phyloP scores from a whole-genome alignment of 2,888 invertebrate genomes.

The Clivina fossor region DNA sequence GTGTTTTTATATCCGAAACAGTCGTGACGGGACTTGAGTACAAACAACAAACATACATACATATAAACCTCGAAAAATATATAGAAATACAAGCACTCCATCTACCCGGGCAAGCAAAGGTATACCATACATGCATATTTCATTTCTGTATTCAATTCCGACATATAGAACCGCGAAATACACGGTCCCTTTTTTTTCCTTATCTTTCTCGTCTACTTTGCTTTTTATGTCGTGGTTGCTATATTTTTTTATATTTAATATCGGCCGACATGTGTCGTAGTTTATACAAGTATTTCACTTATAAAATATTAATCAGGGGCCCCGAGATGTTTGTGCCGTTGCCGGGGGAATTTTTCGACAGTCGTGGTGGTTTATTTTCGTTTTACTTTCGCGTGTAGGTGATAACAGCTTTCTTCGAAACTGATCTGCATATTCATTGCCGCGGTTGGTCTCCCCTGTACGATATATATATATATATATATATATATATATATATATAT shows the following conservation, averaged over 20 bases:
- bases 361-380: conserved; percentile 9
- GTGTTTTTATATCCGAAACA: conserved; percentile 17
- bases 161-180: conserved; percentile 6
- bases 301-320: conserved; percentile 23
- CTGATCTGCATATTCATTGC: conserved; percentile 25
- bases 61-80: background rate
- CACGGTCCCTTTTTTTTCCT: conserved; percentile 18
- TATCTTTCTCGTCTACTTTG: conserved; percentile 1
- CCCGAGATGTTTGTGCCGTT: conserved; percentile 11
- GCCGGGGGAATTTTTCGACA: conserved; percentile 11
- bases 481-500: no score
- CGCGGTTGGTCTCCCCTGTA: no score
- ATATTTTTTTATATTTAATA: conserved; percentile 16
- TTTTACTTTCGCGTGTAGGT: conserved; percentile 8
- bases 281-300: conserved; percentile 13
- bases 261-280: conserved; percentile 13
- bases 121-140: conserved; percentile 19
- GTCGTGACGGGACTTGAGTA: background rate
- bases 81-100: no score
- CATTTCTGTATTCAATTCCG: conserved; percentile 15
- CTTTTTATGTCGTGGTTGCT: conserved; percentile 3
- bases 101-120: no score
- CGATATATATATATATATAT: no score
- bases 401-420: conserved; percentile 11
- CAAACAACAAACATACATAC: conserved; percentile 2